Evolutionary conservation across 2,797 vertebrate species (phyloP).

Genomic region (Silurus aristotelis): DNA sequence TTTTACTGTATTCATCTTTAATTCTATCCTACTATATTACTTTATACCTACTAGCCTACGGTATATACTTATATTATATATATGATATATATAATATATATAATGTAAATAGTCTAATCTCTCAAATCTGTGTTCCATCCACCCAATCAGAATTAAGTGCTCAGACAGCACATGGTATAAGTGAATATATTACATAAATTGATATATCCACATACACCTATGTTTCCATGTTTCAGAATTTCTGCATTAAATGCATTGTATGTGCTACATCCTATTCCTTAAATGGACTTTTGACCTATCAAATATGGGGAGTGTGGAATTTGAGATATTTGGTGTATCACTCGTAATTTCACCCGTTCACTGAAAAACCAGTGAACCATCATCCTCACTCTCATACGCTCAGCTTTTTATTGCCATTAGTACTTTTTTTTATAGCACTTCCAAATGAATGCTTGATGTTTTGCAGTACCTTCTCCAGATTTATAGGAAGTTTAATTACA

Average conservation of each 20-base stretch:
- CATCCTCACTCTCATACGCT: conserved; percentile 10
- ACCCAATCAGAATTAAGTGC: too few relatives aligned
- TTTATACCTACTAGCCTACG: too few relatives aligned
- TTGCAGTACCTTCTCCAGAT: neutral
- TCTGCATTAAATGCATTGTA: neutral
- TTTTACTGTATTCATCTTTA: too few relatives aligned
- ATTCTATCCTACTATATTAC: too few relatives aligned
- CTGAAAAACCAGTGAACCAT: conserved; percentile 28
- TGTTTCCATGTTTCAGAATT: neutral
- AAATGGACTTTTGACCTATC: neutral
- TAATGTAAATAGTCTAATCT: too few relatives aligned
- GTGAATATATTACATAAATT: too few relatives aligned
- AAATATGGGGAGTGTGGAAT: neutral
- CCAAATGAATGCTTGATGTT: neutral
- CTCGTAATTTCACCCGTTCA: neutral
- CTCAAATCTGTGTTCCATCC: too few relatives aligned
- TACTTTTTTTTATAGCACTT: conserved; percentile 12
- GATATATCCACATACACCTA: neutral
- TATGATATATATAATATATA: too few relatives aligned
- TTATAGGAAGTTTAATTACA: conserved; percentile 21
- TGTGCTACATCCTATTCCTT: neutral
- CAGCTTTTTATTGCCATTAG: neutral
- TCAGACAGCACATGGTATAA: too few relatives aligned
- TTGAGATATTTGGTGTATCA: neutral
- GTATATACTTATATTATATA: too few relatives aligned